phyloP scores from a whole-genome alignment of 2,888 invertebrate genomes.

The Dolomedes plantarius region DNA sequence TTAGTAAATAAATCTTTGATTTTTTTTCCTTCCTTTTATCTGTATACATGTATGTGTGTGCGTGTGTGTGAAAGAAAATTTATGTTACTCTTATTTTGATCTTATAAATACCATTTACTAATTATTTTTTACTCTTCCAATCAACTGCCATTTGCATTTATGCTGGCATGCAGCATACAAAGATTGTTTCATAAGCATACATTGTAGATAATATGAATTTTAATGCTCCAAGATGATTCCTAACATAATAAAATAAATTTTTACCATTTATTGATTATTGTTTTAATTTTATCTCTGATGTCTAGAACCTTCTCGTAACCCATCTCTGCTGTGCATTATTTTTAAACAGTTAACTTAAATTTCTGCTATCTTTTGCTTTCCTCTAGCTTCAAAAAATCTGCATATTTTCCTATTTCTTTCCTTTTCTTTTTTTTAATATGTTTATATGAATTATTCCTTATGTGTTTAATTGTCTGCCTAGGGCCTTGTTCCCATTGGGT shows the following conservation, averaged over 20 bases:
- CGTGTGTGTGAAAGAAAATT: neutral
- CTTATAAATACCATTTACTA: neutral
- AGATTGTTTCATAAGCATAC: slow-evolving; percentile 50
- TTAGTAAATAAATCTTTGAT: neutral
- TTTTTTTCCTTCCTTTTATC: slow-evolving; percentile 2
- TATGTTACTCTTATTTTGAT: neutral
- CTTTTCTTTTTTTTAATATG: too few relatives aligned
- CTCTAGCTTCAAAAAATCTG: too few relatives aligned
- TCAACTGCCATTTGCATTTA: slow-evolving; percentile 44
- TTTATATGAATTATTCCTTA: too few relatives aligned
- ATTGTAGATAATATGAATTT: slow-evolving; percentile 63
- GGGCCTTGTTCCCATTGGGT: too few relatives aligned
- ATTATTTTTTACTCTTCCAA: slow-evolving; percentile 21
- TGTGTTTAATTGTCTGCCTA: too few relatives aligned
- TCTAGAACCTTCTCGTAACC: too few relatives aligned
- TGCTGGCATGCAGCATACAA: slow-evolving; percentile 26
- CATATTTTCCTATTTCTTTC: too few relatives aligned
- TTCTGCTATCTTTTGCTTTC: too few relatives aligned
- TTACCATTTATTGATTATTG: slow-evolving; percentile 37
- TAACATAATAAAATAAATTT: slow-evolving; percentile 62
- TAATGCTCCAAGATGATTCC: slow-evolving; percentile 64
- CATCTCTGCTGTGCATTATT: too few relatives aligned
- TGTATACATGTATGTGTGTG: neutral
- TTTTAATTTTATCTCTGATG: slow-evolving; percentile 13
- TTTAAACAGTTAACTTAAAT: too few relatives aligned